Evolutionary conservation across 2,113 vertebrate species (phyloP).

Genomic region (Rhipidura dahli): DNA sequence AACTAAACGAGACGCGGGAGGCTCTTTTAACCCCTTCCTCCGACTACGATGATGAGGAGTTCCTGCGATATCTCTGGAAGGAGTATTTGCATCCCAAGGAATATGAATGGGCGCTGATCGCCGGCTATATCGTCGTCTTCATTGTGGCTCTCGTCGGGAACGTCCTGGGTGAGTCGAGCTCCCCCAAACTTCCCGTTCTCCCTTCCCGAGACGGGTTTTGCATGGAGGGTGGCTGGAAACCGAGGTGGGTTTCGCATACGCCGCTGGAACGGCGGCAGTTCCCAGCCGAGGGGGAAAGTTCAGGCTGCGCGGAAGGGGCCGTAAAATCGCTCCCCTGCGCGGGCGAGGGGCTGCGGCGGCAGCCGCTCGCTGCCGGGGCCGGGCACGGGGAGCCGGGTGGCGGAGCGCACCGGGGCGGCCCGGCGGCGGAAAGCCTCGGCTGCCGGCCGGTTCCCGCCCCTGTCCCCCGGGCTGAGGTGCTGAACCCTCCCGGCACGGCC

Average conservation of each 20-base stretch:
- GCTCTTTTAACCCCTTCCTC: constrained; percentile 58
- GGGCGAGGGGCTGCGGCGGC: background rate
- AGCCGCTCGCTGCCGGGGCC: background rate
- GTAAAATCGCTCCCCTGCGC: background rate
- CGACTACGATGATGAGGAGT: constrained; percentile 90
- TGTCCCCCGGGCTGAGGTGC: background rate
- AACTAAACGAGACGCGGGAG: constrained; percentile 76
- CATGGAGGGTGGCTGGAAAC: background rate
- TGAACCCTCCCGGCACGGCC: background rate
- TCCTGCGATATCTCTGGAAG: constrained; percentile 92
- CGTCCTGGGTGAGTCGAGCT: constrained; percentile 85
- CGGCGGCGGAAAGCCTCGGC: too few relatives aligned
- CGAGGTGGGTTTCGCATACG: background rate
- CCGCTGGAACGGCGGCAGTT: background rate
- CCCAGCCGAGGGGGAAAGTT: background rate
- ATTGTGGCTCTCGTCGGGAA: constrained; percentile 92
- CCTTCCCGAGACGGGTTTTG: background rate
- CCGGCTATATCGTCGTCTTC: constrained; percentile 92
- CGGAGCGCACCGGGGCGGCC: background rate
- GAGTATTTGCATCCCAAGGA: constrained; percentile 94
- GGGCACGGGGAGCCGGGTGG: background rate
- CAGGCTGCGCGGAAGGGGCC: background rate
- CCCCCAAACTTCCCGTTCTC: background rate
- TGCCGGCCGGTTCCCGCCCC: background rate
- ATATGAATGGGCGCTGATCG: constrained; percentile 95